Evolutionary conservation across 1,140 invertebrate species (phyloP).

Genomic region (Dreissena rostriformis): DNA sequence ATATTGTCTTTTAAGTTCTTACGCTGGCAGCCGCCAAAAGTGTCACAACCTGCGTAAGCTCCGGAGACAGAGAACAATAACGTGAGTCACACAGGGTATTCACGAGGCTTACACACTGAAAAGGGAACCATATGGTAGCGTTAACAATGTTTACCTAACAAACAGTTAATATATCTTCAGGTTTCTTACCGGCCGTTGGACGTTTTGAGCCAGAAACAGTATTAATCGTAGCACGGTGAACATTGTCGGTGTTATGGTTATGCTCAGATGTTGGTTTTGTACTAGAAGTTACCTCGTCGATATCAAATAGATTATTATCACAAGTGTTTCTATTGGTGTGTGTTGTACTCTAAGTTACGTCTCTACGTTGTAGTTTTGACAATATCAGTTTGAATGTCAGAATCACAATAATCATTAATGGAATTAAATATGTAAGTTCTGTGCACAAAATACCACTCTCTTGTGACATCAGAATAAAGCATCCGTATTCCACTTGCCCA

Average conservation of each 20-base stretch:
- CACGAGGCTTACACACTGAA: constrained; percentile 25
- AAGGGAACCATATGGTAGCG: constrained; percentile 36
- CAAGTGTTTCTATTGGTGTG: background rate
- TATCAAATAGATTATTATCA: background rate
- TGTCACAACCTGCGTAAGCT: constrained; percentile 36
- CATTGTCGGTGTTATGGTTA: background rate
- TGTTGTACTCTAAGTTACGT: background rate
- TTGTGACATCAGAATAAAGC: constrained; percentile 15
- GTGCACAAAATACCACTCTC: constrained; percentile 43
- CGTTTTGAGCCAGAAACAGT: background rate
- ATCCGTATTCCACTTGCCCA: constrained; percentile 8
- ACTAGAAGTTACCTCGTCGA: background rate
- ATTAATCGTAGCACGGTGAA: too few relatives aligned
- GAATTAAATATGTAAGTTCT: constrained; percentile 32
- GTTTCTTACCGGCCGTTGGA: background rate
- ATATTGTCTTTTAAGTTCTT: background rate
- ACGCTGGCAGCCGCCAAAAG: constrained; percentile 25
- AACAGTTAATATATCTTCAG: background rate
- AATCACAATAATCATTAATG: background rate
- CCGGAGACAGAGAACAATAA: constrained; percentile 12
- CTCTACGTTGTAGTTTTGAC: background rate
- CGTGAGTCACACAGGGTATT: constrained; percentile 18
- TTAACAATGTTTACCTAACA: constrained; percentile 6
- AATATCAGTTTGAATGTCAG: constrained; percentile 29
- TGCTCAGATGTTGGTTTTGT: background rate